A percentile compares a stretch with the other conserved stretches of the same genome.
phyloP scores from a whole-genome alignment of 2,113 vertebrate species.

The Larimichthys polyactis region DNA sequence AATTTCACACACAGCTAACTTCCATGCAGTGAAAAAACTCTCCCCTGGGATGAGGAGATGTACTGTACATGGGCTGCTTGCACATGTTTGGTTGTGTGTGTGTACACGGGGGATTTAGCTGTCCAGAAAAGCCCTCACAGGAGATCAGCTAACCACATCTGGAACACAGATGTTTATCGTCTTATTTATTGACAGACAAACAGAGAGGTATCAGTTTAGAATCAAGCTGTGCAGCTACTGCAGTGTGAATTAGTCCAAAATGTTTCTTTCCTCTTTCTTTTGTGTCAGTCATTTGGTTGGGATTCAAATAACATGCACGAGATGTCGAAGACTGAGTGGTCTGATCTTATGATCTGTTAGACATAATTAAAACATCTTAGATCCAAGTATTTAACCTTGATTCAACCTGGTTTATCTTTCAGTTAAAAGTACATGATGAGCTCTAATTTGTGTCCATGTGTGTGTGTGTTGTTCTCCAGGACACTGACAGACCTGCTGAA shows the following conservation, averaged over 20 bases:
- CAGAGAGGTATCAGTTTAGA: background rate
- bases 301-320: background rate
- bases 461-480: slow-evolving; percentile 61
- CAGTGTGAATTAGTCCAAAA: background rate
- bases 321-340: background rate
- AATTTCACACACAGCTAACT: background rate
- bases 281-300: background rate
- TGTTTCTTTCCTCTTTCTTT: background rate
- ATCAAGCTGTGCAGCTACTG: background rate
- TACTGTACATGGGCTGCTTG: background rate
- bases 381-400: background rate
- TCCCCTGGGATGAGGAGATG: background rate
- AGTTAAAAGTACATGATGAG: background rate
- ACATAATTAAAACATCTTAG: background rate
- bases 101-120: slow-evolving; percentile 11
- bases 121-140: slow-evolving; percentile 29
- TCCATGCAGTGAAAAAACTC: background rate
- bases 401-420: background rate
- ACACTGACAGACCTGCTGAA: slow-evolving; percentile 84
- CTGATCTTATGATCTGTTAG: background rate
- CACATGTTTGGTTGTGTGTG: background rate
- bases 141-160: slow-evolving; percentile 15
- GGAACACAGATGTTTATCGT: slow-evolving; percentile 25
- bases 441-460: background rate
- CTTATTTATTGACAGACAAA: background rate